phyloP scores from a whole-genome alignment of 2,888 invertebrate species.

The Drosophila borborema region DNA sequence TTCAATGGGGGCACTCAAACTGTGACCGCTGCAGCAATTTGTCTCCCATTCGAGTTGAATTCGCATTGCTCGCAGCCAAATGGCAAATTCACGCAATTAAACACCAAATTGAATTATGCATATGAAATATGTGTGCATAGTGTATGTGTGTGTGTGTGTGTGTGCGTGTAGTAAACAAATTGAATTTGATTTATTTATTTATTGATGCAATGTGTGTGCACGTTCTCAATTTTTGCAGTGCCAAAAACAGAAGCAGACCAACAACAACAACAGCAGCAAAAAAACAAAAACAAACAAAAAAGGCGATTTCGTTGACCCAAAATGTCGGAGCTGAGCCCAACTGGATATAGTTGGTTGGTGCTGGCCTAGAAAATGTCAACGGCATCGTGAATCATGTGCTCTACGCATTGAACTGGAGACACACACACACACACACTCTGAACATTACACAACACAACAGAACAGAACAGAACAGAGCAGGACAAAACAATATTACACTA shows the following conservation, averaged over 20 bases:
- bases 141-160: slow-evolving; percentile 3
- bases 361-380: slow-evolving; percentile 63
- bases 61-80: slow-evolving; percentile 60
- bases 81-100: slow-evolving; percentile 76
- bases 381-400: slow-evolving; percentile 49
- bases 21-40: slow-evolving; percentile 40
- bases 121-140: slow-evolving; percentile 45
- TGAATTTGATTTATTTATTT: slow-evolving; percentile 79
- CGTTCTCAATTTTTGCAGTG: slow-evolving; percentile 50
- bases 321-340: slow-evolving; percentile 58
- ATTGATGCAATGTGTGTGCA: slow-evolving; percentile 49
- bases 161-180: slow-evolving; percentile 70
- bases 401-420: slow-evolving; percentile 55
- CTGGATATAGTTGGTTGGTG: slow-evolving; percentile 61
- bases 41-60: slow-evolving; percentile 19
- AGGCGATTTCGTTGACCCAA: slow-evolving; percentile 21
- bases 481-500: slow-evolving; percentile 4
- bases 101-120: slow-evolving; percentile 78
- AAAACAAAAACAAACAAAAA: background rate
- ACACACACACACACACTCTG: slow-evolving; percentile 10
- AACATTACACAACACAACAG: slow-evolving; percentile 3
- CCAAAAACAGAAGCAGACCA: slow-evolving; percentile 14
- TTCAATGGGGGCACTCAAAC: slow-evolving; percentile 33
- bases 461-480: background rate
- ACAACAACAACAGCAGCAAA: background rate